Conservation (phyloP, 2,113 vertebrate species). For the Rallus limicola region DNA sequence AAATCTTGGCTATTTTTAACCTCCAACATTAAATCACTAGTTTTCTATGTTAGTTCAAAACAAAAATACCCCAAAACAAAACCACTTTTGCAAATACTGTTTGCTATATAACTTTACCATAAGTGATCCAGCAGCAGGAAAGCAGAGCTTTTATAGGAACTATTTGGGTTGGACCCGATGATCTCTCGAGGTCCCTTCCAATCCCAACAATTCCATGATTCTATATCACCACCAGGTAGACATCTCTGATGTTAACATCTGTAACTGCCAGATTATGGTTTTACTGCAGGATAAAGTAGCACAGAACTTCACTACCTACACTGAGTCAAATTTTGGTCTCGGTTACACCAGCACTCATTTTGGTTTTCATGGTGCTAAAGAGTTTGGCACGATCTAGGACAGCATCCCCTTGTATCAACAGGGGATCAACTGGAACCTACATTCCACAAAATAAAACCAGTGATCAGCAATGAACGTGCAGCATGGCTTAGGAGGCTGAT, state of each 20-base stretch:
- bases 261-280: not conserved
- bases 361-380: not conserved
- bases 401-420: not conserved
- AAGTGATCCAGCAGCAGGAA: not conserved
- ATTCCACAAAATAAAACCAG: not conserved
- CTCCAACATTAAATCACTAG: not conserved
- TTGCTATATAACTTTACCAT: conserved; percentile 18
- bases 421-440: not conserved
- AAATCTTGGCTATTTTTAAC: not conserved
- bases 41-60: not conserved
- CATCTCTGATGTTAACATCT: not conserved
- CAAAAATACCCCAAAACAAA: not conserved
- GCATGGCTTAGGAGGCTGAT: fast-evolving
- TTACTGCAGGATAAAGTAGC: not conserved
- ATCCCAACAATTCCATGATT: too few species aligned
- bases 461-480: not conserved
- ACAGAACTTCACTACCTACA: not conserved
- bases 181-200: too few species aligned
- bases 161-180: too few species aligned
- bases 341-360: not conserved
- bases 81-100: not conserved
- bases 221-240: not conserved
- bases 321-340: not conserved
- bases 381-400: not conserved
- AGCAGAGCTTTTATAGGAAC: not conserved